These are phyloP conservation scores for Furcifer pardalis DNA, from an alignment of 2,797 vertebrate genomes.

Conservation along the genomic window DNA sequence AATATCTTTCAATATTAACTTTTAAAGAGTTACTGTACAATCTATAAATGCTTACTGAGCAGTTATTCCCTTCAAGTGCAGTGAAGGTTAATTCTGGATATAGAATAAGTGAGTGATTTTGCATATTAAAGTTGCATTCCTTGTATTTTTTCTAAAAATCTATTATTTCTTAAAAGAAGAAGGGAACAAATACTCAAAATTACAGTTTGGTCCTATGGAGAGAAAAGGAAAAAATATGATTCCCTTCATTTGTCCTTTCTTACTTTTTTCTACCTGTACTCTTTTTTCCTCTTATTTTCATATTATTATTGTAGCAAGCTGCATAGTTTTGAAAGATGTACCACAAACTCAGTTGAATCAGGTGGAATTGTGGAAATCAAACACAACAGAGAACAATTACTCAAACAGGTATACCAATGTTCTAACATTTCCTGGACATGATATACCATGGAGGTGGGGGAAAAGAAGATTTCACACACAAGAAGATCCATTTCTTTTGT, in stretches of 20 bases:
- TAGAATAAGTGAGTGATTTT: neutral
- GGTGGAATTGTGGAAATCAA: neutral
- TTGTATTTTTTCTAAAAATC: neutral
- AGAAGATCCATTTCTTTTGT: conserved; percentile 34
- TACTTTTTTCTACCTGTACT: neutral
- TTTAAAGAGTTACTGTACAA: neutral
- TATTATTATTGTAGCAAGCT: neutral
- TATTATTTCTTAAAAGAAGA: conserved; percentile 10
- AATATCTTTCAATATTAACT: neutral
- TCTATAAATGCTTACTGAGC: neutral
- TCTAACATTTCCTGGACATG: neutral
- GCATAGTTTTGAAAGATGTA: conserved; percentile 21
- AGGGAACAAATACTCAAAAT: conserved; percentile 22
- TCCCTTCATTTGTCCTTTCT: neutral
- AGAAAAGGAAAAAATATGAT: conserved; percentile 6
- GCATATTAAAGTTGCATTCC: neutral
- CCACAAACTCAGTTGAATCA: neutral
- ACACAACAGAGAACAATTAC: conserved; percentile 1
- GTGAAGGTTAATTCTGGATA: neutral
- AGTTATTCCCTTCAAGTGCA: neutral
- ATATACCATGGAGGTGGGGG: neutral
- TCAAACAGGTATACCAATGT: conserved; percentile 35
- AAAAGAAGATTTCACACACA: neutral
- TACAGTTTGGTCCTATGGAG: neutral
- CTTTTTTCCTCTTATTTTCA: neutral